These are phyloP conservation scores for Drosophila prolongata DNA, from an alignment of 2,888 invertebrate genomes.

Conservation along the genomic window DNA sequence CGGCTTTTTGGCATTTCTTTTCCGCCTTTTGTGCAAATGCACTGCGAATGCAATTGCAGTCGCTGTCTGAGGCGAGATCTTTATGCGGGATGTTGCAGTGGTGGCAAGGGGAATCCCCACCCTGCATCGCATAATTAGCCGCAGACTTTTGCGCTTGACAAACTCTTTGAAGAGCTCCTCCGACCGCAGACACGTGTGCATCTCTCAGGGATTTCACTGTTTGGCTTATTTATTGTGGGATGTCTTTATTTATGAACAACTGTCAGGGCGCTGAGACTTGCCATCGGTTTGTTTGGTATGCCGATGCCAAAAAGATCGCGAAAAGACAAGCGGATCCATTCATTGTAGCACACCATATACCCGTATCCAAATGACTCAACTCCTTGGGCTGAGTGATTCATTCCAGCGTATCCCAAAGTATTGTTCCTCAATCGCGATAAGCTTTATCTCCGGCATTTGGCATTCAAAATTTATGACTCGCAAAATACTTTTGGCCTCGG, in stretches of 20 bases:
- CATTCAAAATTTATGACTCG: slow-evolving; percentile 65
- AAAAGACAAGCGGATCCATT: slow-evolving; percentile 57
- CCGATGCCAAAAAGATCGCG: slow-evolving; percentile 12
- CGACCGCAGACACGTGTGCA: slow-evolving; percentile 69
- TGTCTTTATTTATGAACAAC: slow-evolving; percentile 78
- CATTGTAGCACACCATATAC: slow-evolving; percentile 9
- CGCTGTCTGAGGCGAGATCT: slow-evolving; percentile 28
- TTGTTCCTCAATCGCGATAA: slow-evolving; percentile 45
- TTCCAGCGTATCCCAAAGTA: slow-evolving; percentile 9
- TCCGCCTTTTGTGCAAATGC: slow-evolving; percentile 71
- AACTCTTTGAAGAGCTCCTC: slow-evolving; percentile 75
- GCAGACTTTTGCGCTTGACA: slow-evolving; percentile 79
- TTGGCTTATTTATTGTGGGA: slow-evolving; percentile 77
- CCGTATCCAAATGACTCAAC: slow-evolving; percentile 28
- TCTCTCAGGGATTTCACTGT: slow-evolving; percentile 36
- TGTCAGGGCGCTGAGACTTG: slow-evolving; percentile 51
- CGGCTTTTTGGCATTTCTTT: slow-evolving; percentile 72
- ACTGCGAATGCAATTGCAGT: slow-evolving; percentile 64
- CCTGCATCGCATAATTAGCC: slow-evolving; percentile 73
- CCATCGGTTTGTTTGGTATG: slow-evolving; percentile 33
- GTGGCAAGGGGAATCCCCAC: background rate
- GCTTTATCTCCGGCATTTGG: slow-evolving; percentile 41
- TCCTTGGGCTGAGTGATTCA: slow-evolving; percentile 36
- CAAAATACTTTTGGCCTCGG: slow-evolving; percentile 51
- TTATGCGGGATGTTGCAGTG: slow-evolving; percentile 60